A percentile compares a stretch with the other conserved stretches of the same genome.
phyloP scores from a whole-genome alignment of 2,113 vertebrate genomes.

The Petromus typicus region DNA sequence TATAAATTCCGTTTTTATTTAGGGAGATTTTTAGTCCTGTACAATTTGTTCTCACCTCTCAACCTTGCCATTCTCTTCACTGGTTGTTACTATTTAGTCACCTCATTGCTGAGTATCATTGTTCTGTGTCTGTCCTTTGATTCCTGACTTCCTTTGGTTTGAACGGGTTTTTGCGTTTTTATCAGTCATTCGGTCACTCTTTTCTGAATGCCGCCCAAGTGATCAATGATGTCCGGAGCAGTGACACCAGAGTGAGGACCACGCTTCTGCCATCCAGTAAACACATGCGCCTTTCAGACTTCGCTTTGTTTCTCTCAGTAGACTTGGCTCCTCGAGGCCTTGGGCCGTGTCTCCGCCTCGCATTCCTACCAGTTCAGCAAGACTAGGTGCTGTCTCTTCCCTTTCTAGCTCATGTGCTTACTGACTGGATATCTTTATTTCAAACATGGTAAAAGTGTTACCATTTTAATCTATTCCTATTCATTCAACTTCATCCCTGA shows the following conservation, averaged over 20 bases:
- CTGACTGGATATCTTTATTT: neutral
- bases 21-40: neutral
- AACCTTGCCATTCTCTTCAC: neutral
- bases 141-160: neutral
- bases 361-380: neutral
- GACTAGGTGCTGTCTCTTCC: neutral
- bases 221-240: fast-evolving
- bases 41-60: neutral
- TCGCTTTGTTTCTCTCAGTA: neutral
- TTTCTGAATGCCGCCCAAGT: neutral
- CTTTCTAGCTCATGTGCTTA: neutral
- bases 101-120: neutral
- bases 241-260: too few relatives aligned
- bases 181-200: neutral
- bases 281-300: fast-evolving
- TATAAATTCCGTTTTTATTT: neutral
- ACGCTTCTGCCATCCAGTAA: fast-evolving
- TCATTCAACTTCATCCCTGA: neutral
- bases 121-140: neutral
- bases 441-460: constrained; percentile 10
- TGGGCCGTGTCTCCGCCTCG: neutral
- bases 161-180: neutral
- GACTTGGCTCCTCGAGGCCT: neutral
- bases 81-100: neutral
- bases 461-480: neutral